These are phyloP conservation scores for Pardalotus punctatus DNA, from an alignment of 2,113 vertebrate genomes.

Conservation along the genomic window DNA sequence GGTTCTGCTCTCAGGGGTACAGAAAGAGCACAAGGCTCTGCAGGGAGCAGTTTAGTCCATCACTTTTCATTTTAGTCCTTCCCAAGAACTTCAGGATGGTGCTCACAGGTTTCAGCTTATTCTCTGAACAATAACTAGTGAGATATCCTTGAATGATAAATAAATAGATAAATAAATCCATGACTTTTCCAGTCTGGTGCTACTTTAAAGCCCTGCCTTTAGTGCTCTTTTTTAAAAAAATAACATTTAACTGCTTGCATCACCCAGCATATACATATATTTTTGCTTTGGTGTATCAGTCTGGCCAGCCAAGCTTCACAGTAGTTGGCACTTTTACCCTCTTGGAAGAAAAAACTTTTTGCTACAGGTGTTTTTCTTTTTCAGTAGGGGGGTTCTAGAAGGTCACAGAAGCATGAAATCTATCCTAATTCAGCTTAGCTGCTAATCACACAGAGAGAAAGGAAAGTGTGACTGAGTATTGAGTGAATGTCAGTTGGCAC, in stretches of 20 bases:
- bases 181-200: not conserved
- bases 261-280: not conserved
- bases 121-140: not conserved
- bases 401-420: slow-evolving; percentile 73
- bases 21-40: not conserved
- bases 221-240: not conserved
- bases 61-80: not conserved
- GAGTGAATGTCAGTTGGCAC: slow-evolving; percentile 74
- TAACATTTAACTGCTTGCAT: not conserved
- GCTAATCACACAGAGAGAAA: slow-evolving; percentile 68
- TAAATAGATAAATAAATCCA: not conserved
- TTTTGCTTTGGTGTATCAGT: not conserved
- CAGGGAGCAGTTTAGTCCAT: fast-evolving
- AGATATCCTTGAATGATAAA: not conserved
- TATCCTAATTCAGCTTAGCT: slow-evolving; percentile 63
- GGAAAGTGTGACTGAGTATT: slow-evolving; percentile 61
- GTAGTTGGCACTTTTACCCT: not conserved
- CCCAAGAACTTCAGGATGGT: not conserved
- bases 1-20: not conserved
- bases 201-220: not conserved
- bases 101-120: not conserved
- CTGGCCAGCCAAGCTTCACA: not conserved
- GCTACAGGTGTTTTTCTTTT: slow-evolving; percentile 71
- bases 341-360: slow-evolving; percentile 8
- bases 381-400: slow-evolving; percentile 24